phyloP scores from a whole-genome alignment of 2,888 invertebrate species.

The Apamea monoglypha region DNA sequence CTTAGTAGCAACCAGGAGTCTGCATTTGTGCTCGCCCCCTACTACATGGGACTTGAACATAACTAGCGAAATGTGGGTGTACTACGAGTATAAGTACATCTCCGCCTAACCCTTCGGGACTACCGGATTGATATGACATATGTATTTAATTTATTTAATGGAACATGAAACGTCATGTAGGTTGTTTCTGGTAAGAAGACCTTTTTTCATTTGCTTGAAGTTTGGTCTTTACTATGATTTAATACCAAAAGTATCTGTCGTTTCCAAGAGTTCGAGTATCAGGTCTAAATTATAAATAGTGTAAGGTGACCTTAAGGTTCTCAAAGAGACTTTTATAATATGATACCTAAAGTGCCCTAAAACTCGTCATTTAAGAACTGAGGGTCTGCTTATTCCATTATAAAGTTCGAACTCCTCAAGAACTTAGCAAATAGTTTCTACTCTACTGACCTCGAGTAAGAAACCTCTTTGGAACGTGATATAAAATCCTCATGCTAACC shows the following conservation, averaged over 20 bases:
- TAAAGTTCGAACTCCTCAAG: conserved; percentile 15
- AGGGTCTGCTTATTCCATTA: conserved; percentile 2
- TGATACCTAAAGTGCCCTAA: background rate
- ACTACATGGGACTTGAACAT: background rate
- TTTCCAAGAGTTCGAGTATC: background rate
- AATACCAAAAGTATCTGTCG: background rate
- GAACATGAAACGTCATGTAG: background rate
- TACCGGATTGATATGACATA: background rate
- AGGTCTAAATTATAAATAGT: background rate
- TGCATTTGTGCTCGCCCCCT: background rate
- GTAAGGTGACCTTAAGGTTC: background rate
- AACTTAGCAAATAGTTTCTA: conserved; percentile 41
- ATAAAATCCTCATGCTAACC: conserved; percentile 32
- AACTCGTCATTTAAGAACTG: conserved; percentile 1
- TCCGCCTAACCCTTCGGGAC: background rate
- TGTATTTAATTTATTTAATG: background rate
- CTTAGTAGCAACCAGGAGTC: background rate
- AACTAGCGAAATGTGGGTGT: background rate
- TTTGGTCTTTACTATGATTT: background rate
- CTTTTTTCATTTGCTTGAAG: background rate
- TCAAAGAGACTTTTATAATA: background rate
- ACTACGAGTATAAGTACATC: background rate
- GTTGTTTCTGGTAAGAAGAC: background rate
- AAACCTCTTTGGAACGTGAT: conserved; percentile 46
- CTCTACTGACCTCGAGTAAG: conserved; percentile 9